Evolutionary conservation across 2,888 invertebrate genomes (phyloP), one percentile per base, ranked within the genome.

Genomic region (Alviniconcha strummeri): DNA sequence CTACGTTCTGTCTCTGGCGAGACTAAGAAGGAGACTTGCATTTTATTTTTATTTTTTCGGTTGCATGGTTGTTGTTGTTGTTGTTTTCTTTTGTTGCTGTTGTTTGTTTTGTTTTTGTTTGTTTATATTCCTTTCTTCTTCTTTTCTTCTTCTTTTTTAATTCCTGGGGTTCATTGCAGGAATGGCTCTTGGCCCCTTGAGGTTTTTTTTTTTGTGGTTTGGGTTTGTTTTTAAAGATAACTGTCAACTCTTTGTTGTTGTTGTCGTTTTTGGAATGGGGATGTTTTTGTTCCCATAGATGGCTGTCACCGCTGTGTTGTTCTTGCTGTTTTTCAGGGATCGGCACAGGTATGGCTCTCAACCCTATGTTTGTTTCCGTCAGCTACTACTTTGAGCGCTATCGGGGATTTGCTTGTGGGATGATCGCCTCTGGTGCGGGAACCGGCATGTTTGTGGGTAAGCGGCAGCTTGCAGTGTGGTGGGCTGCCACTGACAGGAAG

Each of bases 401-500:
- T 19, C 74, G 87, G n/a, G 86, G 86, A 0, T 17, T 87, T 13
- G 87, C 87, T 11, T 85, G 82, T 79, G 87, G 87, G 2, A 54
- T 87, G 4, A 71, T 86, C 11, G 84, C 86, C 54, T 81, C 83
- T 52, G 87, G 87, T 9, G 83, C 84, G 17, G 86, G 86, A 6
- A 74, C 82, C 7, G 87, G 87, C 19, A 84, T 87, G 84, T 82
- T 87, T 56, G 64, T 84, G 56, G 87, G 87, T 84, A 1, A 74
- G 81, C 67, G 54, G n/a, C 9, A 5, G 36, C 36, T 36, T 36
- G 36, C 36, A 3, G 36, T 36, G 36, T 36, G 36, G 36, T 36
- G 36, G 36, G 36, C 36, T 36, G 36, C 36, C 36, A 36, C 36
- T 36, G 36, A 36, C 36, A 36, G 1, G 36, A 36, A 1, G 36